phyloP scores from a whole-genome alignment of 1,140 invertebrate species.

The Drosophila jambulina region DNA sequence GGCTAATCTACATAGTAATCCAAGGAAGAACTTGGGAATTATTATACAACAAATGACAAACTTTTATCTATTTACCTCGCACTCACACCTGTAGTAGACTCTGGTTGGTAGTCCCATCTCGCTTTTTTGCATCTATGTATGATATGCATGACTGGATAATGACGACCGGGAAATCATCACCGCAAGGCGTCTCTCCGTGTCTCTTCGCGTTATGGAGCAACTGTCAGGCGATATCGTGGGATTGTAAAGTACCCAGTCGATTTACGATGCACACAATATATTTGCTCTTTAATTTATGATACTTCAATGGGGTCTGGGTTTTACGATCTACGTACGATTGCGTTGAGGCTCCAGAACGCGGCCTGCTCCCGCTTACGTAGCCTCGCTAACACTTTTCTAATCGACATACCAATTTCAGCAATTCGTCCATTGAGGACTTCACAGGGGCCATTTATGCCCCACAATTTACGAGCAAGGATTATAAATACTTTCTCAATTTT shows the following conservation, averaged over 20 bases:
- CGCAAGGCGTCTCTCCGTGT: background rate
- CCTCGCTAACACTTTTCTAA: background rate
- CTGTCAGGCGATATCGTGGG: slow-evolving; percentile 26
- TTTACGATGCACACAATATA: slow-evolving; percentile 32
- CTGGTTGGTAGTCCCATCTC: background rate
- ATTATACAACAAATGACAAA: background rate
- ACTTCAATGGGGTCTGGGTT: slow-evolving; percentile 30
- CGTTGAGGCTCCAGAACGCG: slow-evolving; percentile 1
- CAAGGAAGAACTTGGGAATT: background rate
- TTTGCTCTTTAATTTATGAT: slow-evolving; percentile 42
- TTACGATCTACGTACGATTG: slow-evolving; percentile 26
- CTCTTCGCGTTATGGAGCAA: slow-evolving; percentile 9
- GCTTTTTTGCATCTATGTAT: background rate
- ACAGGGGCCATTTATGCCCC: slow-evolving; percentile 20
- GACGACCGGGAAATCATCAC: background rate
- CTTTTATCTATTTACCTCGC: background rate
- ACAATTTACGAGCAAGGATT: slow-evolving; percentile 11
- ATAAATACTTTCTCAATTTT: slow-evolving; percentile 44
- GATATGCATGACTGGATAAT: slow-evolving; percentile 8
- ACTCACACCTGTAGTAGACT: background rate
- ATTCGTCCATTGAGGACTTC: slow-evolving; percentile 3
- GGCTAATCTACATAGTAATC: no score
- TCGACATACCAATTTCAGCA: background rate
- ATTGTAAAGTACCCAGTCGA: slow-evolving; percentile 28
- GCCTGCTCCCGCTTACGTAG: slow-evolving; percentile 1